phyloP scores from a whole-genome alignment of 2,888 invertebrate genomes.

The Amorpha juglandis region DNA sequence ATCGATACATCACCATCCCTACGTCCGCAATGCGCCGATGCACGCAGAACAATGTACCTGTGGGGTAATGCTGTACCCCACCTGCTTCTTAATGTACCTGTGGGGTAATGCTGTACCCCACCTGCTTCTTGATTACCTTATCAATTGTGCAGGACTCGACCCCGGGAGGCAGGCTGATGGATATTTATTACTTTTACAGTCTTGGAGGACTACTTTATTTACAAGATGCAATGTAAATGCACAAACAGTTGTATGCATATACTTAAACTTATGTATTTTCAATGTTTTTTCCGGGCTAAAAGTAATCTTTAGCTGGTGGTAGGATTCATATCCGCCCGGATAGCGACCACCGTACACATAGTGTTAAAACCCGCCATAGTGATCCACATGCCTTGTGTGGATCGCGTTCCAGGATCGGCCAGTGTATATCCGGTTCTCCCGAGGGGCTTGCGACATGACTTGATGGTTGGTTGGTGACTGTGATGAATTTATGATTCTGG shows the following conservation, averaged over 20 bases:
- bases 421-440: no score
- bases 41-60: conserved; percentile 38
- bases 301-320: no score
- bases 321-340: no score
- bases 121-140: conserved; percentile 17
- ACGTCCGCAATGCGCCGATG: conserved; percentile 25
- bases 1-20: neutral
- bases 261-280: no score
- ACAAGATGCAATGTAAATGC: conserved; percentile 4
- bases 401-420: no score
- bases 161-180: neutral
- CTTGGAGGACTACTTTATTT: conserved; percentile 4
- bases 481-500: no score
- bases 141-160: conserved; percentile 16
- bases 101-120: conserved; percentile 9
- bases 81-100: conserved; percentile 8
- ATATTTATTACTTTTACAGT: conserved; percentile 6
- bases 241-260: neutral
- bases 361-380: no score
- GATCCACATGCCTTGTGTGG: no score
- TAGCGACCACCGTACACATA: no score
- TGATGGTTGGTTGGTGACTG: no score
- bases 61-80: conserved; percentile 9
- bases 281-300: no score
- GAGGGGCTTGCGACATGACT: no score